Percentiles rank a stretch among this genome's conserved stretches.
phyloP scores from a whole-genome alignment of 2,888 invertebrate species.

The Patella ulyssiponensis region DNA sequence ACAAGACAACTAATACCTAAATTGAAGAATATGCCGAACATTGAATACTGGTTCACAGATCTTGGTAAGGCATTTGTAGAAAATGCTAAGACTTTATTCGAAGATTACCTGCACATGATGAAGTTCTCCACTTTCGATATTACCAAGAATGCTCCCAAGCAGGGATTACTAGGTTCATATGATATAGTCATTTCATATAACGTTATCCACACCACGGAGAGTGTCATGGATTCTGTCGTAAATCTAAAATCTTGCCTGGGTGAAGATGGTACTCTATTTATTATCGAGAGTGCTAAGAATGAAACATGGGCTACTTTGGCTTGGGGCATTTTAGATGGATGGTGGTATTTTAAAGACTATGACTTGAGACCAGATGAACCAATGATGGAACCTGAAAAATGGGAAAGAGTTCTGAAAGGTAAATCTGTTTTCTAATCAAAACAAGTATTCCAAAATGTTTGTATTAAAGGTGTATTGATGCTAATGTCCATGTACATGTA shows the following conservation, averaged over 20 bases:
- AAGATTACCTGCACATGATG: conserved; percentile 8
- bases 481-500: too few species aligned
- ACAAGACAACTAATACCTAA: conserved; percentile 3
- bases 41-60: conserved; percentile 7
- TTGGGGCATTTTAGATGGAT: neutral
- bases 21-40: neutral
- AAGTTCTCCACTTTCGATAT: conserved; percentile 1
- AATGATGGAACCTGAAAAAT: conserved; percentile 9
- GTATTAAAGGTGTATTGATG: too few species aligned
- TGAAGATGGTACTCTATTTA: neutral
- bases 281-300: conserved; percentile 1
- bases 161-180: neutral
- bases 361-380: conserved; percentile 5
- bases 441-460: too few species aligned
- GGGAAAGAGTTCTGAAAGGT: conserved; percentile 8
- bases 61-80: conserved; percentile 9
- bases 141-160: neutral
- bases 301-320: neutral
- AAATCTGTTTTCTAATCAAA: neutral
- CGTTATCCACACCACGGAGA: conserved; percentile 2
- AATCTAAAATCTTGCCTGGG: neutral
- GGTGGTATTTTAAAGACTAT: conserved; percentile 9
- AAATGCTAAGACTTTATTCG: neutral
- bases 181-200: conserved; percentile 2
- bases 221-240: neutral